Percentiles rank a stretch among this genome's conserved stretches.
phyloP scores from a whole-genome alignment of 2,888 invertebrate genomes.

The Stegana nigrithorax region DNA sequence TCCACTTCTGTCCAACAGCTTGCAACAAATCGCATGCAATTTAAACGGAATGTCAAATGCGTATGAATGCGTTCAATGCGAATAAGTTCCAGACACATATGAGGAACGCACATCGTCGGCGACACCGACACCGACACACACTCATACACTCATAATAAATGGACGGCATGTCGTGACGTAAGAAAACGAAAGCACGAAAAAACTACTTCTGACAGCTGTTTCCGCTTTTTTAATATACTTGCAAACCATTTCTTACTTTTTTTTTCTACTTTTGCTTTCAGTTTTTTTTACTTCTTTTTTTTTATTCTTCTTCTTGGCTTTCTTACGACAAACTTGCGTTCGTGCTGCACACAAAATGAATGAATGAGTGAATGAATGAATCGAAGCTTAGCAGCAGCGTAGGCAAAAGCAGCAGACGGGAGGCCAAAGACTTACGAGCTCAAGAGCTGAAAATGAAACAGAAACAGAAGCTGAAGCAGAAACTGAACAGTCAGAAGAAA shows the following conservation, averaged over 20 bases:
- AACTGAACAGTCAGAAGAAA: slow-evolving; percentile 32
- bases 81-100: neutral
- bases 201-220: slow-evolving; percentile 52
- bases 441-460: neutral
- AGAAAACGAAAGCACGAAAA: slow-evolving; percentile 25
- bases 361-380: slow-evolving; percentile 19
- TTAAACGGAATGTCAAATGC: slow-evolving; percentile 17
- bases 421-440: neutral
- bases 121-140: slow-evolving; percentile 20
- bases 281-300: slow-evolving; percentile 1
- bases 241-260: neutral
- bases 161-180: slow-evolving; percentile 46
- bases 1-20: neutral
- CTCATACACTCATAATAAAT: slow-evolving; percentile 44
- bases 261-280: slow-evolving; percentile 26
- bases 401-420: slow-evolving; percentile 22
- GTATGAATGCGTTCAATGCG: slow-evolving; percentile 17
- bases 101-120: neutral
- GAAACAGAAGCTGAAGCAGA: no score
- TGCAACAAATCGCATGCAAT: slow-evolving; percentile 16
- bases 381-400: slow-evolving; percentile 20
- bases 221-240: slow-evolving; percentile 59
- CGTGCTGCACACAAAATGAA: slow-evolving; percentile 45
- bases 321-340: slow-evolving; percentile 27
- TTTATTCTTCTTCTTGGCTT: slow-evolving; percentile 6